Conservation (phyloP, 2,113 vertebrate genomes). For the Dasyurus viverrinus region DNA sequence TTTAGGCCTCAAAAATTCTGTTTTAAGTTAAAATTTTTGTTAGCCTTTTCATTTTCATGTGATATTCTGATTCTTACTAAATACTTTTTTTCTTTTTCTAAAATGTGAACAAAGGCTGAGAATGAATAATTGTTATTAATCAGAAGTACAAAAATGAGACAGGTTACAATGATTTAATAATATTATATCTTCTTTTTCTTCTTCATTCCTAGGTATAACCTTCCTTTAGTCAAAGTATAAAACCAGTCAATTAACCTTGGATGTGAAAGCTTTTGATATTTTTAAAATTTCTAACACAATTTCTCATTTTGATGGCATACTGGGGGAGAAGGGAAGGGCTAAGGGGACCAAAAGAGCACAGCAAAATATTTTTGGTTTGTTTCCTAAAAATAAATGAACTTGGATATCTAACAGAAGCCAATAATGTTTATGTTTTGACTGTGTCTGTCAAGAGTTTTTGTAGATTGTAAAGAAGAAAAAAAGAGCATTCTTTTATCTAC, state of each 20-base stretch:
- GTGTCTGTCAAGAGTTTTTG: conserved; percentile 85
- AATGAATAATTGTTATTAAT: conserved; percentile 45
- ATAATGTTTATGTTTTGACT: conserved; percentile 87
- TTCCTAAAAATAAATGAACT: conserved; percentile 75
- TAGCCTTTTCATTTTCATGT: conserved; percentile 56
- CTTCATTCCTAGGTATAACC: conserved; percentile 77
- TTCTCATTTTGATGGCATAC: conserved; percentile 78
- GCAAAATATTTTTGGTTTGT: conserved; percentile 51
- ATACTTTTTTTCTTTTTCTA: conserved; percentile 58
- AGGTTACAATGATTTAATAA: conserved; percentile 52
- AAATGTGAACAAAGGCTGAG: conserved; percentile 34
- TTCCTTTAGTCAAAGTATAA: conserved; percentile 73
- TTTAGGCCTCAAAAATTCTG: conserved; percentile 58
- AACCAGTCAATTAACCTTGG: conserved; percentile 76
- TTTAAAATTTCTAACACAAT: conserved; percentile 68
- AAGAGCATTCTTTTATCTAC: conserved; percentile 83
- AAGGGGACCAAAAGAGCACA: conserved; percentile 69
- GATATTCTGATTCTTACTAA: conserved; percentile 51
- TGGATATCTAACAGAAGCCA: conserved; percentile 71
- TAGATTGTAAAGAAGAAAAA: conserved; percentile 85
- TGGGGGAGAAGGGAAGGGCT: conserved; percentile 66
- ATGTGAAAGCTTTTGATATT: conserved; percentile 75
- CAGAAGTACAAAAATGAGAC: background rate
- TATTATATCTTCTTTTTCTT: conserved; percentile 81
- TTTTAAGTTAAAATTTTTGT: conserved; percentile 40